These are phyloP conservation scores for Pygocentrus nattereri DNA, from an alignment of 2,797 vertebrate genomes.

Conservation along the genomic window DNA sequence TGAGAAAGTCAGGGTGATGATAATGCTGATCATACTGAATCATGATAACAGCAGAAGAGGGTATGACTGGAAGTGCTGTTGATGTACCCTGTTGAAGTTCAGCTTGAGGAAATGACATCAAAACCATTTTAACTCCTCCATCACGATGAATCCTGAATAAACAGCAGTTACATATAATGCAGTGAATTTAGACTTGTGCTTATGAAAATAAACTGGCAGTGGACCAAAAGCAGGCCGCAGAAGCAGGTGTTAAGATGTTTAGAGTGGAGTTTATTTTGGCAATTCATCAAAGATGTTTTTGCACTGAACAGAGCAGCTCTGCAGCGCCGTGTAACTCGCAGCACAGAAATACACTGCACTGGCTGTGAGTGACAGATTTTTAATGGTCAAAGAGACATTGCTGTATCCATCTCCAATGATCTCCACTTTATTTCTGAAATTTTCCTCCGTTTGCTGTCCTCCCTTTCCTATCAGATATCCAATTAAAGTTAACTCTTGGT, in stretches of 20 bases:
- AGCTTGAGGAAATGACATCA: no score
- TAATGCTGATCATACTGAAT: background rate
- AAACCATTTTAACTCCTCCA: no score
- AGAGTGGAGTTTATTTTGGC: background rate
- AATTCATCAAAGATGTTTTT: constrained; percentile 58
- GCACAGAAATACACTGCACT: constrained; percentile 71
- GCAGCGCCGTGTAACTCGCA: constrained; percentile 62
- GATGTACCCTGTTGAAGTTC: background rate
- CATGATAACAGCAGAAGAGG: background rate
- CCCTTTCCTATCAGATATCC: background rate
- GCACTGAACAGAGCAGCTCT: constrained; percentile 35
- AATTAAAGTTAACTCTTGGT: constrained; percentile 46
- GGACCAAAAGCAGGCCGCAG: background rate
- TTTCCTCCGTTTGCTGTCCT: background rate
- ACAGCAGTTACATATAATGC: no score
- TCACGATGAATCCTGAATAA: no score
- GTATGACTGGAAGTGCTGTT: background rate
- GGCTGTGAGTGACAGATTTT: constrained; percentile 1
- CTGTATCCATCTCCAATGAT: constrained; percentile 45
- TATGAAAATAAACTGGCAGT: background rate
- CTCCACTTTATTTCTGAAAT: constrained; percentile 11
- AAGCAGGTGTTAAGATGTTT: constrained; percentile 22
- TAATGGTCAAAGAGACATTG: constrained; percentile 51
- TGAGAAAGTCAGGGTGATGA: background rate
- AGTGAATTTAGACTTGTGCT: no score